Percentiles rank a stretch among this genome's conserved stretches.
phyloP scores from a whole-genome alignment of 2,888 invertebrate species.

The Drosophila barbarae region DNA sequence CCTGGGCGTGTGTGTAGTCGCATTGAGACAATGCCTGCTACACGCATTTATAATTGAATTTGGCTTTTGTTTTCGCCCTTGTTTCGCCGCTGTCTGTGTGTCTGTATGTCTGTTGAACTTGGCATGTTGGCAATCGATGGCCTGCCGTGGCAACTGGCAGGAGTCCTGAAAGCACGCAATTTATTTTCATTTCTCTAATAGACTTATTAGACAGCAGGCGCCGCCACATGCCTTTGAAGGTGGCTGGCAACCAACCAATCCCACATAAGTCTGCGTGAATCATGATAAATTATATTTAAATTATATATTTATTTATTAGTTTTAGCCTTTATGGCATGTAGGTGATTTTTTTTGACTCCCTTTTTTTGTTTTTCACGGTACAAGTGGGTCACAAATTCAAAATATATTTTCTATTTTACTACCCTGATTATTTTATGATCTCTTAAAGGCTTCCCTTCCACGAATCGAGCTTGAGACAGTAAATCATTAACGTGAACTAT shows the following conservation, averaged over 20 bases:
- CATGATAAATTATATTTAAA: slow-evolving; percentile 75
- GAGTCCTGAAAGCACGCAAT: slow-evolving; percentile 73
- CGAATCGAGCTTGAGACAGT: background rate
- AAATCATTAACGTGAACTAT: slow-evolving; percentile 26
- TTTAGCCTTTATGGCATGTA: slow-evolving; percentile 45
- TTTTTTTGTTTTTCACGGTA: background rate
- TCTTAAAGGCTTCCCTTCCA: background rate
- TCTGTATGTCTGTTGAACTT: slow-evolving; percentile 46
- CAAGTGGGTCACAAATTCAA: background rate
- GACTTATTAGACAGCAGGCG: slow-evolving; percentile 67
- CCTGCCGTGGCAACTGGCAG: slow-evolving; percentile 65
- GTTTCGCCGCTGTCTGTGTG: slow-evolving; percentile 47
- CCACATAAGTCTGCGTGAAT: slow-evolving; percentile 28
- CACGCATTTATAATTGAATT: slow-evolving; percentile 76
- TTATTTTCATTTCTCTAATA: slow-evolving; percentile 76
- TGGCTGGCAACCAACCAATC: background rate
- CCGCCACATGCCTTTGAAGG: background rate
- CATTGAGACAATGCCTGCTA: slow-evolving; percentile 51
- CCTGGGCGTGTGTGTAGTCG: slow-evolving; percentile 15
- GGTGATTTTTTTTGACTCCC: slow-evolving; percentile 34
- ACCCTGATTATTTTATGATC: background rate
- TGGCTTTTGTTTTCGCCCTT: slow-evolving; percentile 60
- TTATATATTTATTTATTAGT: slow-evolving; percentile 75
- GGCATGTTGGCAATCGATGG: slow-evolving; percentile 73
- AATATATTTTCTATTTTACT: background rate